These are phyloP conservation scores for Peromyscus eremicus DNA, from an alignment of 2,797 vertebrate species.

Conservation along the genomic window DNA sequence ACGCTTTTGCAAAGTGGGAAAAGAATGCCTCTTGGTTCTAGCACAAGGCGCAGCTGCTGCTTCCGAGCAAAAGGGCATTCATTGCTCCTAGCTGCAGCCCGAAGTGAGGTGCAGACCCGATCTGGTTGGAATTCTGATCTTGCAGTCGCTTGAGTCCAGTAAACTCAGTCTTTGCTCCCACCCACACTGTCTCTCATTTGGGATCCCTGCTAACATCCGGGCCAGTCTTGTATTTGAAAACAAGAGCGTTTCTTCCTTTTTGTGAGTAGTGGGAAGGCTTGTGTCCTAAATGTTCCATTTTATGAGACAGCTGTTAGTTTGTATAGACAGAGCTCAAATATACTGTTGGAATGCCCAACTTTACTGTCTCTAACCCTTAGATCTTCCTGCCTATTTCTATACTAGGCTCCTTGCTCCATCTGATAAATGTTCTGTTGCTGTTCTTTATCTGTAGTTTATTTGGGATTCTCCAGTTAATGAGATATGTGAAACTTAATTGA, in stretches of 20 bases:
- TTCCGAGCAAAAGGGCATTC: not conserved
- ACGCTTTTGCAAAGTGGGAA: not conserved
- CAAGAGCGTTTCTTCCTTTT: not conserved
- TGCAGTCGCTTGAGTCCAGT: not conserved
- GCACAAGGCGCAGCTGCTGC: not conserved
- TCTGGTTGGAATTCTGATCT: not conserved
- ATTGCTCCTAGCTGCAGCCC: not conserved
- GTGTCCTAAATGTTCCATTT: not conserved
- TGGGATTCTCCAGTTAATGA: not conserved
- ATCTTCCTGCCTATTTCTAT: not conserved
- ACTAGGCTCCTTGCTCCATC: not conserved
- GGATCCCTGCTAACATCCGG: not conserved
- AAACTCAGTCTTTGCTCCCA: not conserved
- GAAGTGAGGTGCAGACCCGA: not conserved
- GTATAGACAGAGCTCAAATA: not conserved
- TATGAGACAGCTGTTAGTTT: not conserved
- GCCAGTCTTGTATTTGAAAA: not conserved
- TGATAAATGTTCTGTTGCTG: constrained; percentile 12
- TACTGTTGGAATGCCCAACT: not conserved
- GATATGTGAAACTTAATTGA: not conserved
- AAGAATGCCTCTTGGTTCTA: not conserved
- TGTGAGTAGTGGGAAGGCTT: not conserved
- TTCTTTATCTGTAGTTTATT: not conserved
- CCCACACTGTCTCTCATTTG: not conserved
- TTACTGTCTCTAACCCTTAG: not conserved